Base-by-base conservation (phyloP, 2,797 vertebrate species). In the Tachyglossus aculeatus region DNA sequence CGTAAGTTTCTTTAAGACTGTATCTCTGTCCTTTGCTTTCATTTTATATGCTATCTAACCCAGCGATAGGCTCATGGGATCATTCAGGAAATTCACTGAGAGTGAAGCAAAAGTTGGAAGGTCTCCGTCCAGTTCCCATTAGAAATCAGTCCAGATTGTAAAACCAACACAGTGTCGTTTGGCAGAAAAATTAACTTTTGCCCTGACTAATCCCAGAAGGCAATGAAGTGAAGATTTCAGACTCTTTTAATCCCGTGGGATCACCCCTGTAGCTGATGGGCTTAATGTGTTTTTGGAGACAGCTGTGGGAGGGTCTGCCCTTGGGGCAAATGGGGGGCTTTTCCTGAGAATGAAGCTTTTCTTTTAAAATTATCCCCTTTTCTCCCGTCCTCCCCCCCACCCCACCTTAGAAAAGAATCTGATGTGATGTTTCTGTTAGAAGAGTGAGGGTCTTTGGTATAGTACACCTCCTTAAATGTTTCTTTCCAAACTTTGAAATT, bases 111-210 rank as follows among this genome's bases (percentile, higher is more conserved):
- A 65, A 9, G 18, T 40, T 45, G n/a, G n/a, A n/a, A n/a, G n/a
- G n/a, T n/a, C n/a, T n/a, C n/a, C 25, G 55, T 61, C 40, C 27
- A 58, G 21, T 40, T 44, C 11, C 53, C 41, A 41, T 65, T 50
- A 66, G 53, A 70, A 51, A 74, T 50, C 34, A 74, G 4, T 62
- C 50, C n/a, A 24, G 50, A 44, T 48, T 38, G 22, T 39, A 71
- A 57, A 25, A 19, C 22, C 24, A 29, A 67, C 21, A 15, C 22
- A 47, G 40, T 10, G 21, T 12, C 41, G 5, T 4, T 16, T 27
- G 53, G 22, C 32, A 14, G 59, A 66, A 45, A 52, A n/a, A n/a
- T n/a, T n/a, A n/a, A n/a, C n/a, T n/a, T n/a, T n/a, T n/a, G n/a
- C n/a, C n/a, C n/a, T n/a, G n/a, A n/a, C n/a, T n/a, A n/a, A n/a